Evolutionary conservation across 2,797 vertebrate species (phyloP).

Genomic region (Australoheros facetus): DNA sequence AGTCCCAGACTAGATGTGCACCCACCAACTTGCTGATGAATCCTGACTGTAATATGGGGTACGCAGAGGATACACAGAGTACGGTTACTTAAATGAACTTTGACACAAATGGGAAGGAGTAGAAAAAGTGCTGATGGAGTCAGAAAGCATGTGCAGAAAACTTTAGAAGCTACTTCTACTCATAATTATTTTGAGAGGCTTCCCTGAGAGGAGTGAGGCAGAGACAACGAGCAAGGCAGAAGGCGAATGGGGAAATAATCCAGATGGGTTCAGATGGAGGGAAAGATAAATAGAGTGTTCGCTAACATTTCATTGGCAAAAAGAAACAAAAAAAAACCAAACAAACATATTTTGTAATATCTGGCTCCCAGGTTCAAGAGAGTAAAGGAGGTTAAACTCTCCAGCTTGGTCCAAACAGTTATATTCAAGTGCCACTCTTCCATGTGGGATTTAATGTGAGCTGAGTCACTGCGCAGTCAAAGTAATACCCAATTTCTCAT

Average conservation of each 20-base stretch:
- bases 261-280: constrained; percentile 26
- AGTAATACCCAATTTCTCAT: constrained; percentile 48
- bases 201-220: constrained; percentile 15
- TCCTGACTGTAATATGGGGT: neutral
- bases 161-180: constrained; percentile 3
- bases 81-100: constrained; percentile 31
- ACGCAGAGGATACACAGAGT: constrained; percentile 6
- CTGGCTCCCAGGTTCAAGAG: constrained; percentile 8
- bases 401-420: constrained; percentile 24
- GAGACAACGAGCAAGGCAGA: neutral
- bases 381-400: constrained; percentile 15
- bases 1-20: neutral
- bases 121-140: constrained; percentile 43
- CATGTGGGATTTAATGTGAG: constrained; percentile 42
- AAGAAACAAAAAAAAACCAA: constrained; percentile 15
- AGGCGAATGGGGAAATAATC: constrained; percentile 28
- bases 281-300: constrained; percentile 32
- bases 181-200: constrained; percentile 27
- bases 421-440: constrained; percentile 29
- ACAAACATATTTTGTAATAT: constrained; percentile 19
- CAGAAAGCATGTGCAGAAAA: constrained; percentile 17
- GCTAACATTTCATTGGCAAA: constrained; percentile 45
- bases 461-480: constrained; percentile 49
- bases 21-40: constrained; percentile 10
- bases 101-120: constrained; percentile 54